phyloP scores from a whole-genome alignment of 2,888 invertebrate species.

The Neria commutata region DNA sequence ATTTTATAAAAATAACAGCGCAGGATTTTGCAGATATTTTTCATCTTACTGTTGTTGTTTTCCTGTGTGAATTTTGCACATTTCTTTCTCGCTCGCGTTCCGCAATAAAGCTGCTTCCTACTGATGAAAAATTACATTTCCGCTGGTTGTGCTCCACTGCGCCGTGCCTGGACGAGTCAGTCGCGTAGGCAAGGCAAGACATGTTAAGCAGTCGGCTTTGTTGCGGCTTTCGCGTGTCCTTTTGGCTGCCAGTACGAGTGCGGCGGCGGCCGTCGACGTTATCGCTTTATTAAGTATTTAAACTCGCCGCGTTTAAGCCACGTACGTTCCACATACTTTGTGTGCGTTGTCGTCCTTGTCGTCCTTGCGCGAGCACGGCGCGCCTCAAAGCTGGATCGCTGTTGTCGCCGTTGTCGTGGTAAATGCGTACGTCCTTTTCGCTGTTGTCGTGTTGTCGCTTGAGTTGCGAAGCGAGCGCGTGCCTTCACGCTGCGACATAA shows the following conservation, averaged over 20 bases:
- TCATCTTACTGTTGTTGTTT: too few species aligned
- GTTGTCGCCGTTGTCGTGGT: conserved; percentile 27
- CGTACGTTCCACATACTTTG: conserved; percentile 23
- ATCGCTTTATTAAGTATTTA: conserved; percentile 50
- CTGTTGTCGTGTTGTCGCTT: background rate
- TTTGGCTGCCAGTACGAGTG: conserved; percentile 9
- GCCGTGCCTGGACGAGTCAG: too few species aligned
- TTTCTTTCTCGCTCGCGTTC: too few species aligned
- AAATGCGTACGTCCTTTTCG: background rate
- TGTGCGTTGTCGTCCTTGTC: conserved; percentile 2
- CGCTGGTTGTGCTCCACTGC: conserved; percentile 24
- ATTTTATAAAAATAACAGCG: too few species aligned
- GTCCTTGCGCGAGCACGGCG: background rate
- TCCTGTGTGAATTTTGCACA: too few species aligned
- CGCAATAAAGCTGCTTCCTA: too few species aligned
- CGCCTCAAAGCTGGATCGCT: background rate
- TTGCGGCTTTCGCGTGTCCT: conserved; percentile 14
- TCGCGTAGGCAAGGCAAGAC: too few species aligned
- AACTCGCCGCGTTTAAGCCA: conserved; percentile 19
- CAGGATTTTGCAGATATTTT: too few species aligned
- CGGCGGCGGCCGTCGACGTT: background rate
- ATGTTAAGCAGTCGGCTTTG: conserved; percentile 4
- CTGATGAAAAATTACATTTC: conserved; percentile 11
- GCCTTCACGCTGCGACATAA: conserved; percentile 5
- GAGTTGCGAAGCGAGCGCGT: background rate